Percentiles rank a stretch among this genome's conserved stretches.
Evolutionary conservation across 92 coral and sea anemone species (phyloP).

Genomic region (Zoanthus sociatus): DNA sequence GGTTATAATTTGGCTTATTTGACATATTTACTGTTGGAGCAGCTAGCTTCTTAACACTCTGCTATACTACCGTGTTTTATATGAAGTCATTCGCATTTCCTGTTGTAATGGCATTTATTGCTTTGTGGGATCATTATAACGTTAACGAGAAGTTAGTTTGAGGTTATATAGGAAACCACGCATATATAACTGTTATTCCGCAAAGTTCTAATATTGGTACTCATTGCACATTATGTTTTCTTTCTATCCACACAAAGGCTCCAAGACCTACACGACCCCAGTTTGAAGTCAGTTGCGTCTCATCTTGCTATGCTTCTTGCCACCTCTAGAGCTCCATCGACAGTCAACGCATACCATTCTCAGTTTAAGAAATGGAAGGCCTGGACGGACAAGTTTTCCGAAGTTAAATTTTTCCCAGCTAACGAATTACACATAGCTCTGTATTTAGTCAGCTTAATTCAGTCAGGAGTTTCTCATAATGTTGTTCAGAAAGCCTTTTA

Average conservation of each 20-base stretch:
- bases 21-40: neutral
- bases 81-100: neutral
- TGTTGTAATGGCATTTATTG: slow-evolving; percentile 1
- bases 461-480: slow-evolving; percentile 30
- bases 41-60: neutral
- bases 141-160: neutral
- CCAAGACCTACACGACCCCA: slow-evolving; percentile 2
- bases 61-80: slow-evolving; percentile 8
- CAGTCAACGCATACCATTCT: slow-evolving; percentile 6
- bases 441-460: slow-evolving; percentile 22
- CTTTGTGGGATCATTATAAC: neutral
- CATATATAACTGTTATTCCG: neutral
- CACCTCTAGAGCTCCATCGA: slow-evolving; percentile 25
- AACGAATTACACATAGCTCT: slow-evolving; percentile 31
- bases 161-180: neutral
- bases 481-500: slow-evolving; percentile 7
- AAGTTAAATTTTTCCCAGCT: slow-evolving; percentile 30
- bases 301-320: slow-evolving; percentile 3
- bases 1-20: slow-evolving; percentile 1
- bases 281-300: neutral
- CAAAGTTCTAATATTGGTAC: neutral
- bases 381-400: neutral
- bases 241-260: slow-evolving; percentile 1
- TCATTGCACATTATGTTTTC: neutral
- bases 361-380: slow-evolving; percentile 33